Evolutionary conservation across 2,113 vertebrate genomes (phyloP).

Genomic region (Calonectris borealis): DNA sequence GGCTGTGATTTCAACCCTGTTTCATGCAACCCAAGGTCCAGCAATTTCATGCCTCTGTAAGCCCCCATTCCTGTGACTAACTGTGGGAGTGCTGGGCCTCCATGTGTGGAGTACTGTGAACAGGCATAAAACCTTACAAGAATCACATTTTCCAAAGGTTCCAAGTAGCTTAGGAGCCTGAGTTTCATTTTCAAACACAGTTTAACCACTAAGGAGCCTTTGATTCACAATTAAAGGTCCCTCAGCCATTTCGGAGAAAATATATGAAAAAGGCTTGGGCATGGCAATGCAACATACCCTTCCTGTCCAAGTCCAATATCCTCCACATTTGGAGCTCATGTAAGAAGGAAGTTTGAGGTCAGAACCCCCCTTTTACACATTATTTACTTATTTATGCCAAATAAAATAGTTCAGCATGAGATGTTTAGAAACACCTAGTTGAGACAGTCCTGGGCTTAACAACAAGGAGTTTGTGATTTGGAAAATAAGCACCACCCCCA

Average conservation of each 20-base stretch:
- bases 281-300: background rate
- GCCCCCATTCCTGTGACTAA: background rate
- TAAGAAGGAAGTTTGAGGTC: background rate
- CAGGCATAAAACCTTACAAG: background rate
- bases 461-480: background rate
- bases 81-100: background rate
- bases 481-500: background rate
- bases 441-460: background rate
- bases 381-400: conserved; percentile 2
- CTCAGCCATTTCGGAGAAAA: background rate
- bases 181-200: background rate
- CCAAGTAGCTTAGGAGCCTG: background rate
- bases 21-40: background rate
- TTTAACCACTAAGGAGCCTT: background rate
- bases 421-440: background rate
- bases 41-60: background rate
- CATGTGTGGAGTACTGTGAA: background rate
- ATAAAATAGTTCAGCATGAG: background rate
- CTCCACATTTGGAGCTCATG: background rate
- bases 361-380: background rate
- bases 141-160: background rate
- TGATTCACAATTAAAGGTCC: background rate
- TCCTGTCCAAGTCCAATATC: background rate
- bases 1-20: background rate
- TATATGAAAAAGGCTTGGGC: background rate